Evolutionary conservation across 1,140 invertebrate genomes (phyloP).

Genomic region (Gryllus bimaculatus): DNA sequence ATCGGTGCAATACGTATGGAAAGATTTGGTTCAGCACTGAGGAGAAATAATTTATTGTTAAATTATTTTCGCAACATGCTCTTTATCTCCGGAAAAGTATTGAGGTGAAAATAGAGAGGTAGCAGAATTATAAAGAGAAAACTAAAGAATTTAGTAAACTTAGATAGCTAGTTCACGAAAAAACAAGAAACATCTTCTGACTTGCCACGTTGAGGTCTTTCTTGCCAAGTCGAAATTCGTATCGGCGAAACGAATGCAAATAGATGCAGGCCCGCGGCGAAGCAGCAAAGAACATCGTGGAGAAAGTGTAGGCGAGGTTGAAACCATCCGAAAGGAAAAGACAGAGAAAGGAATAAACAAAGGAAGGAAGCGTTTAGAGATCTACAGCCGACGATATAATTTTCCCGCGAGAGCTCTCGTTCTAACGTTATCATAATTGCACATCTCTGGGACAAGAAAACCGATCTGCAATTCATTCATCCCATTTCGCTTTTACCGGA

Average conservation of each 20-base stretch:
- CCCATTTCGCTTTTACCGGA: too few relatives aligned
- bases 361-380: not conserved
- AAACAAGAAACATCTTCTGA: not conserved
- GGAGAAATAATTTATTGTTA: too few relatives aligned
- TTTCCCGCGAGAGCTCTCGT: too few relatives aligned
- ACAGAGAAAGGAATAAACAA: not conserved
- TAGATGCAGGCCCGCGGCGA: not conserved
- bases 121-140: not conserved
- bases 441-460: too few relatives aligned
- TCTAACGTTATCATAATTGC: too few relatives aligned
- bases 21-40: too few relatives aligned
- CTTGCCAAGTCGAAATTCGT: not conserved
- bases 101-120: not conserved
- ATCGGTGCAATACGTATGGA: too few relatives aligned
- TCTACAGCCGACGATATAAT: not conserved
- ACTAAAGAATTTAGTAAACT: not conserved
- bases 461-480: too few relatives aligned
- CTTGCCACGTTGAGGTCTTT: not conserved
- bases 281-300: not conserved
- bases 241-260: not conserved
- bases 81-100: not conserved
- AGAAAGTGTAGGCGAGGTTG: not conserved
- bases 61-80: not conserved
- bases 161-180: not conserved
- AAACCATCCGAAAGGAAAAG: not conserved